These are phyloP conservation scores for Omphaloscelis lunosa DNA, from an alignment of 2,888 invertebrate genomes.

Conservation along the genomic window DNA sequence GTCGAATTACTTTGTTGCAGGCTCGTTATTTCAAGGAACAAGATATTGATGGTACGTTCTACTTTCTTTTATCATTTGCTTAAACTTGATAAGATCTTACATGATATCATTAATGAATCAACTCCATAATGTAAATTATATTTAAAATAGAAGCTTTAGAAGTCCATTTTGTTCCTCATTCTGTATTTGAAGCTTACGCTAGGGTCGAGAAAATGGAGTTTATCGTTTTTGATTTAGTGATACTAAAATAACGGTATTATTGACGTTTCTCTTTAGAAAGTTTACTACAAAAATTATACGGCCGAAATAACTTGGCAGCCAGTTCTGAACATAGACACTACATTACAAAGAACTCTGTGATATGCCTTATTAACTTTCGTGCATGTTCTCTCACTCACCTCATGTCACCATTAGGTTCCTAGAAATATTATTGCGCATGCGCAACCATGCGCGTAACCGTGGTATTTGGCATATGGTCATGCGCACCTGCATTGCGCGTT, in stretches of 20 bases:
- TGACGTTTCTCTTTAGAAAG: slow-evolving; percentile 19
- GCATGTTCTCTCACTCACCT: too few relatives aligned
- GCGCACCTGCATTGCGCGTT: too few relatives aligned
- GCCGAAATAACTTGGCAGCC: too few relatives aligned
- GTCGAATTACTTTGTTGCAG: slow-evolving; percentile 89
- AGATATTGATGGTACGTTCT: slow-evolving; percentile 96
- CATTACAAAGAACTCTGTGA: too few relatives aligned
- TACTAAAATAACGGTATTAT: slow-evolving; percentile 12
- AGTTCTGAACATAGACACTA: too few relatives aligned
- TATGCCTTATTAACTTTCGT: too few relatives aligned
- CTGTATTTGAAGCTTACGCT: neutral
- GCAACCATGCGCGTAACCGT: too few relatives aligned
- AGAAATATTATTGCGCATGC: too few relatives aligned
- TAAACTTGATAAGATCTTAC: slow-evolving; percentile 38
- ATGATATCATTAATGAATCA: slow-evolving; percentile 20
- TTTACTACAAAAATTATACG: neutral
- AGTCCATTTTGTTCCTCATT: neutral
- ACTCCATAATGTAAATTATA: neutral
- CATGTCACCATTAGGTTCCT: too few relatives aligned
- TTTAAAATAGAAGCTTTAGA: neutral
- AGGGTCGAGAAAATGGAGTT: neutral
- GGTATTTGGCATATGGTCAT: too few relatives aligned
- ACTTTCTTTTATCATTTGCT: slow-evolving; percentile 27
- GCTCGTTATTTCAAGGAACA: slow-evolving; percentile 98
- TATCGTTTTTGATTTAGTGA: neutral